Evolutionary conservation across 1,140 invertebrate species (phyloP).

Genomic region (Euura lappo): DNA sequence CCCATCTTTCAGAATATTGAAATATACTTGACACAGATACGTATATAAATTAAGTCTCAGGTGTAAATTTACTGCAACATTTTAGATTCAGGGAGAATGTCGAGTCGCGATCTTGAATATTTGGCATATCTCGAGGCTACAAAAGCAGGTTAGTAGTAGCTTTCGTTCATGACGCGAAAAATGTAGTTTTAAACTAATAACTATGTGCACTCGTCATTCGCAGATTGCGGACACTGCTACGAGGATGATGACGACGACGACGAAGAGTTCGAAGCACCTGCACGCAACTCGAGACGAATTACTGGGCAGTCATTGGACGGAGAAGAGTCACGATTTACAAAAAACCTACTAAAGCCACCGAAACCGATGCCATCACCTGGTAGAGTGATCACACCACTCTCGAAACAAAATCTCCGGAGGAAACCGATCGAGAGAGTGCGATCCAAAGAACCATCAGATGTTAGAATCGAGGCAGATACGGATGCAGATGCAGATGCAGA

Average conservation of each 20-base stretch:
- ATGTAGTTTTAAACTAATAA: no score
- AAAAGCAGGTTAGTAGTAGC: neutral
- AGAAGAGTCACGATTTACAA: neutral
- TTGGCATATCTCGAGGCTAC: neutral
- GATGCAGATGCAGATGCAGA: no score
- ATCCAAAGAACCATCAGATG: no score
- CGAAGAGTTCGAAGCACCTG: neutral
- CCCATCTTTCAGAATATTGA: neutral
- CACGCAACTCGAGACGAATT: neutral
- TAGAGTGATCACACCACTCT: neutral
- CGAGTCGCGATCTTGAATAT: neutral
- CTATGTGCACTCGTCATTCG: no score
- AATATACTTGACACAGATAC: neutral
- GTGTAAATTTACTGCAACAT: neutral
- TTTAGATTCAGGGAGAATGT: neutral
- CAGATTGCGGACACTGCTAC: no score
- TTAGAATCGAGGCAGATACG: no score
- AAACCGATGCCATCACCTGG: neutral
- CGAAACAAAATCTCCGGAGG: neutral
- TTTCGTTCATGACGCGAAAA: no score
- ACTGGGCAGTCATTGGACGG: neutral
- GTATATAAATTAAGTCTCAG: neutral
- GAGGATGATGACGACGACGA: neutral
- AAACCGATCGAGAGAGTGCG: neutral
- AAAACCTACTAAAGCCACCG: neutral